Evolutionary conservation across 2,888 invertebrate genomes (phyloP).

Genomic region (Trachelus stipa): DNA sequence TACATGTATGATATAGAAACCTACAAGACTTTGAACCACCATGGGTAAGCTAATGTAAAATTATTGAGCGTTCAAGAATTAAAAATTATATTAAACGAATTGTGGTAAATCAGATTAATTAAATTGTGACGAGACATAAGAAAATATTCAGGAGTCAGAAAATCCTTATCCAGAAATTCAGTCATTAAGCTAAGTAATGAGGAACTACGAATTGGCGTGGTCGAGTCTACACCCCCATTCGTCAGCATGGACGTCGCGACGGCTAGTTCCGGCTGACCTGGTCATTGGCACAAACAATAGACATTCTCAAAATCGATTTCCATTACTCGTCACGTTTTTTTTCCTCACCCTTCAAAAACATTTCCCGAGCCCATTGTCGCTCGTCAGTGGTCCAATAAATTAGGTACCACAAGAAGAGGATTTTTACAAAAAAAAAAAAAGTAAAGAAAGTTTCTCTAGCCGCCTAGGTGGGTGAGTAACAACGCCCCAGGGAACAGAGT

Average conservation of each 20-base stretch:
- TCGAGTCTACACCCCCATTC: conserved; percentile 37
- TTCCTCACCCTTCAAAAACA: neutral
- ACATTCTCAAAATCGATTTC: neutral
- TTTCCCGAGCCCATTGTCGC: neutral
- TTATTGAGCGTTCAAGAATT: neutral
- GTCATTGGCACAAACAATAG: neutral
- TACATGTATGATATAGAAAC: neutral
- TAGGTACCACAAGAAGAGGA: neutral
- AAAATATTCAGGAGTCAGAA: neutral
- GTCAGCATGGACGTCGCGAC: conserved; percentile 19
- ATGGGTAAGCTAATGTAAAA: neutral
- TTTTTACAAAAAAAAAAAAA: neutral
- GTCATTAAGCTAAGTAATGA: conserved; percentile 13
- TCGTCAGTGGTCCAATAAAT: neutral
- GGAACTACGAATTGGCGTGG: conserved; percentile 47
- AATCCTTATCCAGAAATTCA: neutral
- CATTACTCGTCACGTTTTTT: neutral
- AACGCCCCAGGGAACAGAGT: neutral
- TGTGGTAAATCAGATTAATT: too few species aligned
- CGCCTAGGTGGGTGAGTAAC: neutral
- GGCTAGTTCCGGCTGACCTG: neutral
- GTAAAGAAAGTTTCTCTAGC: neutral
- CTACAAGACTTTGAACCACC: neutral
- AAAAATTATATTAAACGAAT: neutral
- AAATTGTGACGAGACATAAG: too few species aligned